Conservation (phyloP, 2,888 invertebrate genomes). For the Mythimna albipuncta region DNA sequence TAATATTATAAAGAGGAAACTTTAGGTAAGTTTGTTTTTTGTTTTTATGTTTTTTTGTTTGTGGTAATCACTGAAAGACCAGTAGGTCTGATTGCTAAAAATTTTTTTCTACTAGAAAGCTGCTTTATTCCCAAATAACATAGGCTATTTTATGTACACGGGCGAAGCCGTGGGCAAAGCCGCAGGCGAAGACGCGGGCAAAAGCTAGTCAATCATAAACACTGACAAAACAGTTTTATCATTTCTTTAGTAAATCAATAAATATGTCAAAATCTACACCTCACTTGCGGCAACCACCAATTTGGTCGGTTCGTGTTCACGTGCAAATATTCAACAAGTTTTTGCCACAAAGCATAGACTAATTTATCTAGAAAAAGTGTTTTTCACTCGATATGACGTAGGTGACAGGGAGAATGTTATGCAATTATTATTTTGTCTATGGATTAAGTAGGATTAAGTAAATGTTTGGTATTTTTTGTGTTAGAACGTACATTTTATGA, state of each 20-base stretch:
- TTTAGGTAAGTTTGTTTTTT: no score
- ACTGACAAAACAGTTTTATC: conserved; percentile 20
- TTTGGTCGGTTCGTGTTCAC: conserved; percentile 50
- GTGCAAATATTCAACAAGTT: conserved; percentile 59
- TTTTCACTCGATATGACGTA: conserved; percentile 42
- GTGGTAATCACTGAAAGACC: no score
- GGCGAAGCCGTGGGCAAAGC: no score
- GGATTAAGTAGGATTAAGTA: conserved; percentile 17
- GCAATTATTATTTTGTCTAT: conserved; percentile 40
- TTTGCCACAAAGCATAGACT: conserved; percentile 42
- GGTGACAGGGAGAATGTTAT: conserved; percentile 37
- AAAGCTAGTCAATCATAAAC: neutral
- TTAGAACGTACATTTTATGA: conserved; percentile 1
- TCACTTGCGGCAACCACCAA: conserved; percentile 33
- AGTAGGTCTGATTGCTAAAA: no score
- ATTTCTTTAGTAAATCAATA: conserved; percentile 35
- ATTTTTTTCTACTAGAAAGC: no score
- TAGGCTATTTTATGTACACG: no score
- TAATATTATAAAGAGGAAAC: conserved; percentile 1
- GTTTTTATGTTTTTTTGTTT: no score
- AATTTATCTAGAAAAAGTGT: conserved; percentile 57
- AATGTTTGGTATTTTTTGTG: conserved; percentile 23
- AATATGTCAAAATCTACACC: conserved; percentile 44
- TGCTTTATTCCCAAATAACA: no score
- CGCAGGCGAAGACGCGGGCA: no score